Evolutionary conservation across 2,888 invertebrate species (phyloP).

Genomic region (Rhagonycha fulva): DNA sequence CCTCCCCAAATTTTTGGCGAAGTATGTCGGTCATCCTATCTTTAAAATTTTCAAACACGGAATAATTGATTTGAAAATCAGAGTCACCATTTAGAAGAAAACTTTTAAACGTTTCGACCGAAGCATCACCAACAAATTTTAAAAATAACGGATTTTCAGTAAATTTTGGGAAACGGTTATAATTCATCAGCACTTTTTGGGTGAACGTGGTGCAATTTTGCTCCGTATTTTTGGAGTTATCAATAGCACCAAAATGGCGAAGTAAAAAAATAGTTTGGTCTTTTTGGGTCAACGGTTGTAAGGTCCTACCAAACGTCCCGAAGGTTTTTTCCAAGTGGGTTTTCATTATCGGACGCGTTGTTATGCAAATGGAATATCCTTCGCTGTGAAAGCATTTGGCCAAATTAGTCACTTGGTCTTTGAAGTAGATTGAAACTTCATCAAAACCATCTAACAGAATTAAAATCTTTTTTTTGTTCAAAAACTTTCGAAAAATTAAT

Average conservation of each 20-base stretch:
- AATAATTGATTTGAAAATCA: background rate
- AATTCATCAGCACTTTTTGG: background rate
- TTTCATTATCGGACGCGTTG: conserved; percentile 13
- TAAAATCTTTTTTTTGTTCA: background rate
- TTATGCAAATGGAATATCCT: conserved; percentile 12
- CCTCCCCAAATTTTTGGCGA: background rate
- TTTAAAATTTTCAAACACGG: background rate
- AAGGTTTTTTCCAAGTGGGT: background rate
- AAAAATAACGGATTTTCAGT: background rate
- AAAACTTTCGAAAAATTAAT: conserved; percentile 1
- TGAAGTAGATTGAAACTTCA: conserved; percentile 2
- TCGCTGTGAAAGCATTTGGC: background rate
- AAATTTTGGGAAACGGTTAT: background rate
- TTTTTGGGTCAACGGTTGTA: background rate
- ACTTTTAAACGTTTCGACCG: background rate
- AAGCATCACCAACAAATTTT: background rate
- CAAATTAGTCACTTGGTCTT: conserved; percentile 1
- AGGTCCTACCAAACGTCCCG: background rate
- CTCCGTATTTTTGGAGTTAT: background rate
- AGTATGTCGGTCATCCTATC: background rate
- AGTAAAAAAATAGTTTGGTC: conserved; percentile 2
- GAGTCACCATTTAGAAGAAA: background rate
- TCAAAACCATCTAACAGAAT: conserved; percentile 17
- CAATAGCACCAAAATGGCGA: background rate
- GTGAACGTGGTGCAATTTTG: background rate